Evolutionary conservation across 2,888 invertebrate genomes (phyloP).

Genomic region (Myathropa florea): DNA sequence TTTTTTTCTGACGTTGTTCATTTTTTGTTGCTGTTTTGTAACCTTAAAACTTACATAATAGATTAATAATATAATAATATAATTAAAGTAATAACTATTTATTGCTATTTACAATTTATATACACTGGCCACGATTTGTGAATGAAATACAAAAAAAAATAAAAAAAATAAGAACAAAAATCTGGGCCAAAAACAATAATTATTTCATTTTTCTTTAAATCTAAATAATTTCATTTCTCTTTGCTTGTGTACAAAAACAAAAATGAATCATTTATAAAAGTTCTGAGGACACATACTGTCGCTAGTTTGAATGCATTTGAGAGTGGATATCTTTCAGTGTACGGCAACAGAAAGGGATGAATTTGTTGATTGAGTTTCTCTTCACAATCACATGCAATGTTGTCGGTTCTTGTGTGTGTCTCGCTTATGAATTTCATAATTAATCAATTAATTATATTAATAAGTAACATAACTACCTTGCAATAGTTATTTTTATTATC

Average conservation of each 20-base stretch:
- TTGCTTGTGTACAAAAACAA: background rate
- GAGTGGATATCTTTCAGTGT: background rate
- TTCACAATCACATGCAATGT: no score
- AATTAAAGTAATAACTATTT: conserved; percentile 71
- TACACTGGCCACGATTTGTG: conserved; percentile 70
- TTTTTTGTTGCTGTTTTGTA: conserved; percentile 53
- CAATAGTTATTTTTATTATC: conserved; percentile 67
- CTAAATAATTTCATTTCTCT: conserved; percentile 1
- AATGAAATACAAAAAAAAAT: conserved; percentile 27
- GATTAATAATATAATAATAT: conserved; percentile 68
- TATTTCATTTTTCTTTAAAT: background rate
- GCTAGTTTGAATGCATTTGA: conserved; percentile 11
- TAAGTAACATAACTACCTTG: conserved; percentile 64
- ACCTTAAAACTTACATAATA: conserved; percentile 70
- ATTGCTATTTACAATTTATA: conserved; percentile 70
- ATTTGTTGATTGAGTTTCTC: background rate
- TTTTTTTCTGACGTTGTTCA: conserved; percentile 37
- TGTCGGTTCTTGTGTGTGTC: background rate
- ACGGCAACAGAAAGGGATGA: conserved; percentile 11
- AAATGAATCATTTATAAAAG: background rate
- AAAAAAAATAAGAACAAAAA: conserved; percentile 16
- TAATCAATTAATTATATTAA: conserved; percentile 45
- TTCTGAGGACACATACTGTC: conserved; percentile 34
- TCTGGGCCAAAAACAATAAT: conserved; percentile 51
- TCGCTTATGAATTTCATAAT: conserved; percentile 23